Conservation (phyloP, 2,113 vertebrate species). For the Laticauda laticaudata region DNA sequence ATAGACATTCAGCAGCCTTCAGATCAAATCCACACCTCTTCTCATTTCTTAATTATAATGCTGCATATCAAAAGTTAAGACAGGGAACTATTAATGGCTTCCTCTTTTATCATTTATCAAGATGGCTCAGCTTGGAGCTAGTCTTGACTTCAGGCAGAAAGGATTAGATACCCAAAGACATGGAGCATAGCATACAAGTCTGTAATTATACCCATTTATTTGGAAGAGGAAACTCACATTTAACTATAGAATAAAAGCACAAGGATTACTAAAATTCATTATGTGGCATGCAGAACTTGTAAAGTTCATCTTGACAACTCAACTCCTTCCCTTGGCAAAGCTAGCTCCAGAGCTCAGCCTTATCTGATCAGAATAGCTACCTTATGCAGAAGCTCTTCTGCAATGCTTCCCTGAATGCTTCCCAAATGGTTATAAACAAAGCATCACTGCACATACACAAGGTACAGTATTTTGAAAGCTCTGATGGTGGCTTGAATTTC, state of each 20-base stretch:
- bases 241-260: not conserved
- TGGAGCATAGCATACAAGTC: not conserved
- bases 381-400: not conserved
- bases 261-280: not conserved
- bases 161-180: not conserved
- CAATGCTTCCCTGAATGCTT: not conserved
- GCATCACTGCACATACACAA: not conserved
- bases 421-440: not conserved
- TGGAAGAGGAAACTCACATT: not conserved
- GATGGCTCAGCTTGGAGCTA: slow-evolving; percentile 26
- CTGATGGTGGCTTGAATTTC: not conserved
- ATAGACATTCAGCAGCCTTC: not conserved
- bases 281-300: not conserved
- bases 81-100: not conserved
- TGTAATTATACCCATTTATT: slow-evolving; percentile 6
- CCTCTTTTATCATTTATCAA: slow-evolving; percentile 15
- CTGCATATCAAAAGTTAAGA: not conserved
- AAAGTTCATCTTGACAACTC: slow-evolving; percentile 4
- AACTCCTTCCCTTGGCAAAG: not conserved
- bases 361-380: not conserved
- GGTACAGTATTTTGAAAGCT: not conserved
- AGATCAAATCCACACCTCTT: not conserved
- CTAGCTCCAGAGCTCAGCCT: not conserved
- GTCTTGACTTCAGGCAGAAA: slow-evolving; percentile 5
- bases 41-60: slow-evolving; percentile 20